phyloP scores from a whole-genome alignment of 2,113 vertebrate species.

The Chinchilla lanigera region DNA sequence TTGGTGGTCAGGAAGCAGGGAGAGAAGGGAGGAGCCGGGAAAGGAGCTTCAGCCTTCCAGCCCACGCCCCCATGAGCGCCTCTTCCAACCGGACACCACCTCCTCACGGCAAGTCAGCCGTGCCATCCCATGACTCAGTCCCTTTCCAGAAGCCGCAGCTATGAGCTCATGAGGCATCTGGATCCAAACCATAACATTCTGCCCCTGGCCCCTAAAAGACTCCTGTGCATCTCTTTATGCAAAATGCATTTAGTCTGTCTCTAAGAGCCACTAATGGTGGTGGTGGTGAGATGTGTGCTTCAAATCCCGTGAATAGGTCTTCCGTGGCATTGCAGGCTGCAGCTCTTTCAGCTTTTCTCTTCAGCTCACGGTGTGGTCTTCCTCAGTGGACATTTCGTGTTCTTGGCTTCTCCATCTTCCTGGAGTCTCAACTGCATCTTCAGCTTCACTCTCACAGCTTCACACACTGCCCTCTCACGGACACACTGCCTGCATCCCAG shows the following conservation, averaged over 20 bases:
- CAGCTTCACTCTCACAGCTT: background rate
- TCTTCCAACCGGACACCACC: background rate
- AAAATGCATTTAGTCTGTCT: background rate
- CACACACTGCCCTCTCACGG: background rate
- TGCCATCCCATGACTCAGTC: background rate
- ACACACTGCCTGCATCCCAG: background rate
- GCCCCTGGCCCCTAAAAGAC: background rate
- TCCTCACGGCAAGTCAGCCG: background rate
- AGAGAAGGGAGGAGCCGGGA: background rate
- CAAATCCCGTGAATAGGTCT: background rate
- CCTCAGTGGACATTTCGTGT: background rate
- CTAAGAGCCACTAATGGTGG: background rate
- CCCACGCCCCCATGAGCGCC: background rate
- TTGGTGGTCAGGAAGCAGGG: background rate
- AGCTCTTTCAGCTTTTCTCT: background rate
- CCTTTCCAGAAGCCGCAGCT: background rate
- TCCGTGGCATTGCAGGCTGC: background rate
- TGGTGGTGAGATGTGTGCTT: background rate
- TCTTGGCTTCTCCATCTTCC: background rate
- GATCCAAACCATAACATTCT: background rate
- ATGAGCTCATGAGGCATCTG: background rate
- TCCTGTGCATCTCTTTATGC: background rate
- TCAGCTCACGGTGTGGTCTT: background rate
- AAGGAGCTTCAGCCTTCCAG: background rate
- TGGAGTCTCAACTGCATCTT: background rate